Base-by-base conservation (phyloP, 2,113 vertebrate genomes). In the Odocoileus hemionus region DNA sequence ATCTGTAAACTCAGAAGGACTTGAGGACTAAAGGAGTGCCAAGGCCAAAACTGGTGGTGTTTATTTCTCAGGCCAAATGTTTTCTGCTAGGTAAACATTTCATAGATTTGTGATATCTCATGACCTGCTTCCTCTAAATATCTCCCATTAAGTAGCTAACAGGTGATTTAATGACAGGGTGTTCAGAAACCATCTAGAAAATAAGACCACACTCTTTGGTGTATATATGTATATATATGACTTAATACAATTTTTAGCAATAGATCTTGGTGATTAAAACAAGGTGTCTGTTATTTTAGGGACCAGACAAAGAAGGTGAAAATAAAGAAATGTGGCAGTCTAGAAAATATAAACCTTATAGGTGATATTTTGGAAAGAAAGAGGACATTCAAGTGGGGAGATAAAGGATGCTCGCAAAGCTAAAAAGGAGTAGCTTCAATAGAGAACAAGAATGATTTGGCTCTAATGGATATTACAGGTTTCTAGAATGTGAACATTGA, bases 1-100 rank as follows among this genome's bases (percentile, higher is more conserved):
- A 95, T 97, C 95, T 99, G 98, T 91, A 76, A 97, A 78, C 67
- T 80, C 67, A 84, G 61, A 76, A 76, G 19, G 30, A 88, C 86
- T 87, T 90, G 90, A 92, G 82, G 25, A 52, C 86, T 47, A 64
- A 87, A 88, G 21, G 23, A 94, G 58, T 54, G 74, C 33, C 7
- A 83, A 96, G 33, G 30, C 95, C 33, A 43, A 97, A 96, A 91
- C n/a, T 28, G 85, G 84, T 36, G n/a, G n/a, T 88, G 45, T 91
- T 95, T 86, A 25, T 92, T 97, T 94, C 88, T 82, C 55, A 91
- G 90, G 79, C 43, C 89, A 61, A 23, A 89, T 39, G 26, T n/a
- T 92, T 90, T 58, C 96, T 43, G 84, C 0, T 26, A 52, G 89
- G 95, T 28, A 83, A 67, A 55, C 76, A 82, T 55, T 94, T 97